Base-by-base conservation (phyloP, 1,140 invertebrate species). In the Drosophila pseudoobscura region DNA sequence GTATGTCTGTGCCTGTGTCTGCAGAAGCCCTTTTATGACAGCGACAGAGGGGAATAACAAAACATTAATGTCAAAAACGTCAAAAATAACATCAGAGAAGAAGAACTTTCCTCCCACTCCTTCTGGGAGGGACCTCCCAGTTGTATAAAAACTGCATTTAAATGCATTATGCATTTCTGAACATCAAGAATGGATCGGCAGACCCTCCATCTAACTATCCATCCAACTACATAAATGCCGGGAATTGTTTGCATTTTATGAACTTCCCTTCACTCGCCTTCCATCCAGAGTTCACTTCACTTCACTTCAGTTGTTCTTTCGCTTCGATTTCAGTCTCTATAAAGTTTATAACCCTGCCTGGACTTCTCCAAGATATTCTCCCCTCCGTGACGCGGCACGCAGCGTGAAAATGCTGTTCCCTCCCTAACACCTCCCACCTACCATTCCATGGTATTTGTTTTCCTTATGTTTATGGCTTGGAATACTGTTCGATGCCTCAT, bases 11-110 rank as follows among this genome's bases (percentile, higher is more conserved):
- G 39, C 6, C 29, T 24, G 51, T 35, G 51, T 56, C 20, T 41
- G 20, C 13, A 41, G 31, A 76, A 79, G 57, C 64, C 61, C 58
- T 82, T 82, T 83, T 83, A 78, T 82, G 79, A 82, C 79, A 83
- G 76, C 71, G 49, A 78, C 79, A 76, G 62, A 71, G 65, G 54
- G 65, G 47, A 82, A 82, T 65, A 88, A 88, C 78, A 88, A 88
- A 88, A 83, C 83, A 88, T 83, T 79, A 83, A 83, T 88, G 83
- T 88, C 83, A 88, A 76, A 87, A 88, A 82, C 71, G 80, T 83
- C 83, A 87, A 70, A 88, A 87, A 80, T 62, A 82, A 64, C 61
- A 73, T 45, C 65, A 75, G 44, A 45, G 50, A 52, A 43, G 35
- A 47, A 43, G 59, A 62, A 62, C 45, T 56, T 6, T 60, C 17